Evolutionary conservation across 2,888 invertebrate species (phyloP).

Genomic region (Stenodema calcarata): DNA sequence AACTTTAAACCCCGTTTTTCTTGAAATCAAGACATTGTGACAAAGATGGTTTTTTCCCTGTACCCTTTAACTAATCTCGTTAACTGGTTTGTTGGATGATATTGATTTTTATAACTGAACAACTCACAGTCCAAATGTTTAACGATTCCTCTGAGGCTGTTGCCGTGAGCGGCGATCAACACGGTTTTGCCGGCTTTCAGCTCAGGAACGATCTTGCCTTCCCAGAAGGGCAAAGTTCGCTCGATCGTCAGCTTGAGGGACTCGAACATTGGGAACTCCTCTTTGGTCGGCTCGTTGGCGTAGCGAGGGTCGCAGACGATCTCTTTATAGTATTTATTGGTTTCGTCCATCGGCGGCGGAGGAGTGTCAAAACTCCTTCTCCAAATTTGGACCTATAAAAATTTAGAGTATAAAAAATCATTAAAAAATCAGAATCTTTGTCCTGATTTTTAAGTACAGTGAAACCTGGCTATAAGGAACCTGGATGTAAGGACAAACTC

Average conservation of each 20-base stretch:
- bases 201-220: conserved; percentile 81
- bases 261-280: conserved; percentile 82
- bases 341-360: conserved; percentile 80
- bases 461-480: too few relatives aligned
- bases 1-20: too few relatives aligned
- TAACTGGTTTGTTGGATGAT: not conserved
- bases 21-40: too few relatives aligned
- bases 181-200: conserved; percentile 80
- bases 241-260: conserved; percentile 82
- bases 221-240: conserved; percentile 86
- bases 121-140: conserved; percentile 81
- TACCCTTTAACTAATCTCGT: too few relatives aligned
- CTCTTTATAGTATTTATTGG: conserved; percentile 75
- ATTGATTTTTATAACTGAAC: not conserved
- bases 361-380: conserved; percentile 81
- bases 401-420: too few relatives aligned
- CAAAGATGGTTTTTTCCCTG: too few relatives aligned
- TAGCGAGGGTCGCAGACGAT: conserved; percentile 81
- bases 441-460: too few relatives aligned
- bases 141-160: conserved; percentile 83
- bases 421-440: too few relatives aligned
- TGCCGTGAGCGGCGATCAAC: conserved; percentile 85
- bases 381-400: conserved; percentile 78
- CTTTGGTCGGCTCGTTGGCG: conserved; percentile 71
- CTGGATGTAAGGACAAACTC: too few relatives aligned